Evolutionary conservation across 1,140 invertebrate genomes (phyloP).

Genomic region (Pseudachorutes palmiensis): DNA sequence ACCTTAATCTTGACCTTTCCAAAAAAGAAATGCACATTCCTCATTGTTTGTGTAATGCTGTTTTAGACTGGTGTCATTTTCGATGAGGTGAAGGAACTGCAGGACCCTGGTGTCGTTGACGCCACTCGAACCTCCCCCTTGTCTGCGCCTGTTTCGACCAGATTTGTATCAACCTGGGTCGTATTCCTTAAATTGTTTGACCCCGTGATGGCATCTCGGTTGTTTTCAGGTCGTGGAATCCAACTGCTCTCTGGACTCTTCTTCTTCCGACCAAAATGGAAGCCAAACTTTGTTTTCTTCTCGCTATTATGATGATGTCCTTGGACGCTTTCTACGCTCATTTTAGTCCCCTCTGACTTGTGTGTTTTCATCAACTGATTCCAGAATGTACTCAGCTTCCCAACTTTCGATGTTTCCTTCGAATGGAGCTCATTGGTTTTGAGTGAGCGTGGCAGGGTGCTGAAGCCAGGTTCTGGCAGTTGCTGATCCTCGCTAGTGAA

Average conservation of each 20-base stretch:
- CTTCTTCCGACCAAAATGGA: constrained; percentile 11
- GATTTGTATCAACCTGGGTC: too few relatives aligned
- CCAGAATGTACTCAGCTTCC: constrained; percentile 6
- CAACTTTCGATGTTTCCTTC: neutral
- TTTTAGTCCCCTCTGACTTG: neutral
- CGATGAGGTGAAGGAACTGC: neutral
- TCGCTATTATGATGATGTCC: neutral
- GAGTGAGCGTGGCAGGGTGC: neutral
- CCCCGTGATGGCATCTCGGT: too few relatives aligned
- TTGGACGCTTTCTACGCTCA: neutral
- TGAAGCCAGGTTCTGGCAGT: neutral
- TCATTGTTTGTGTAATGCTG: too few relatives aligned
- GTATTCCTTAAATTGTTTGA: too few relatives aligned
- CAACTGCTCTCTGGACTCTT: neutral
- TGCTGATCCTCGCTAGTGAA: neutral
- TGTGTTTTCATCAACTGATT: constrained; percentile 5
- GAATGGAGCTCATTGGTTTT: neutral
- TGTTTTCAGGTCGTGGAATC: neutral
- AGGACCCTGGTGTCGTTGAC: too few relatives aligned
- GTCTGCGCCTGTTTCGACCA: too few relatives aligned
- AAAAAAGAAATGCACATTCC: too few relatives aligned
- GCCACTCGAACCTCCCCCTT: too few relatives aligned
- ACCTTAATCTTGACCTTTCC: too few relatives aligned
- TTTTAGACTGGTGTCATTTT: constrained; percentile 7
- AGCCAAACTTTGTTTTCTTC: constrained; percentile 6